phyloP scores from a whole-genome alignment of 2,888 invertebrate genomes.

The Cynaeus angustus region DNA sequence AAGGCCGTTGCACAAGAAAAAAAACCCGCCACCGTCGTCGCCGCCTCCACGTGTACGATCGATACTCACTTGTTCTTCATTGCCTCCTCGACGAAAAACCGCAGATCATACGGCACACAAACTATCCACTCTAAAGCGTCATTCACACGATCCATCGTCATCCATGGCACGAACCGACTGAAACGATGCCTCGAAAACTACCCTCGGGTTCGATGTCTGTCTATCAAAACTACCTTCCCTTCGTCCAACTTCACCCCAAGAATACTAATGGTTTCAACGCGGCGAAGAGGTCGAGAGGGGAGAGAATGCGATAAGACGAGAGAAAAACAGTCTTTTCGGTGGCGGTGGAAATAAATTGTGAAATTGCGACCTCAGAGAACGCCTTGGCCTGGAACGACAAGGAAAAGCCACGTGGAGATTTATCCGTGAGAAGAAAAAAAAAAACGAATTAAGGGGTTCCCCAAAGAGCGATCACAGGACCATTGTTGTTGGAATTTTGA shows the following conservation, averaged over 20 bases:
- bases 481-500: too few relatives aligned
- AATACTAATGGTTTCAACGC: constrained; percentile 50
- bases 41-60: constrained; percentile 16
- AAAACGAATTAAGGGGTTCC: too few relatives aligned
- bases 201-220: not conserved
- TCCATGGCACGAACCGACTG: not conserved
- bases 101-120: constrained; percentile 8
- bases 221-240: constrained; percentile 52
- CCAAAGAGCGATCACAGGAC: too few relatives aligned
- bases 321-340: constrained; percentile 16
- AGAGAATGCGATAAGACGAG: constrained; percentile 42
- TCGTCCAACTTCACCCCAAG: constrained; percentile 38
- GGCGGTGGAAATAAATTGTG: constrained; percentile 50
- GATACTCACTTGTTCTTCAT: constrained; percentile 30
- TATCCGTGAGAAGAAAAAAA: too few relatives aligned
- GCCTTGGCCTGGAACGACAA: constrained; percentile 44
- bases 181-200: not conserved
- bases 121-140: constrained; percentile 13
- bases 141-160: constrained; percentile 16
- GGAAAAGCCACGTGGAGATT: constrained; percentile 6
- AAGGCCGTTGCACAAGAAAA: constrained; percentile 13
- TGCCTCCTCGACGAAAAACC: constrained; percentile 11
- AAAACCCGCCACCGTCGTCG: not conserved
- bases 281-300: constrained; percentile 48
- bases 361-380: constrained; percentile 26